Evolutionary conservation across 2,113 vertebrate genomes (phyloP).

Genomic region (Regulus satrapa): DNA sequence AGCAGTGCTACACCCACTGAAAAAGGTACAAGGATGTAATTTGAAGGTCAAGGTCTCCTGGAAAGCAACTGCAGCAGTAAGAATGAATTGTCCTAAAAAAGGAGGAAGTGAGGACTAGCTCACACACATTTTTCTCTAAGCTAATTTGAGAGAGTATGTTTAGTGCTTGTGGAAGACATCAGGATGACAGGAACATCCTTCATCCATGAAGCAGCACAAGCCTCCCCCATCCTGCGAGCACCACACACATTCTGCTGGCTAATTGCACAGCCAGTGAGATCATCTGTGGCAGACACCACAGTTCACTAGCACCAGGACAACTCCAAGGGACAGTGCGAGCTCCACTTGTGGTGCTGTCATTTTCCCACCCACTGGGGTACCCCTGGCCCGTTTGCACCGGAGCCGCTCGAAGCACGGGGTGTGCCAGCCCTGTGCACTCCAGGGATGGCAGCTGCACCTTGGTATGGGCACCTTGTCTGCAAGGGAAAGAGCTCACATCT

Average conservation of each 20-base stretch:
- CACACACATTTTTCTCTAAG: not conserved
- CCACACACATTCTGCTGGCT: not conserved
- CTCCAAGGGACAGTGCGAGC: not conserved
- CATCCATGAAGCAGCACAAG: not conserved
- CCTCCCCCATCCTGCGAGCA: not conserved
- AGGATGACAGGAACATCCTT: not conserved
- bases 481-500: not conserved
- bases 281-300: not conserved
- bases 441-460: not conserved
- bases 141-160: not conserved
- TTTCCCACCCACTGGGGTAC: too few species aligned
- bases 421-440: not conserved
- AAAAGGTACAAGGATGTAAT: not conserved
- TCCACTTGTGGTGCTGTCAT: not conserved
- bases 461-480: not conserved
- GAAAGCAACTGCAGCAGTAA: not conserved
- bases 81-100: not conserved
- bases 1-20: not conserved
- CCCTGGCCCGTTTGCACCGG: not conserved
- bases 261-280: not conserved
- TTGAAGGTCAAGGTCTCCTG: not conserved
- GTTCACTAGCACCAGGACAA: not conserved
- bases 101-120: not conserved
- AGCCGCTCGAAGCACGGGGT: accelerated
- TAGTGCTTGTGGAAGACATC: not conserved